Conservation (phyloP, 1,140 invertebrate species). For the Stegodyphus mimosarum region DNA sequence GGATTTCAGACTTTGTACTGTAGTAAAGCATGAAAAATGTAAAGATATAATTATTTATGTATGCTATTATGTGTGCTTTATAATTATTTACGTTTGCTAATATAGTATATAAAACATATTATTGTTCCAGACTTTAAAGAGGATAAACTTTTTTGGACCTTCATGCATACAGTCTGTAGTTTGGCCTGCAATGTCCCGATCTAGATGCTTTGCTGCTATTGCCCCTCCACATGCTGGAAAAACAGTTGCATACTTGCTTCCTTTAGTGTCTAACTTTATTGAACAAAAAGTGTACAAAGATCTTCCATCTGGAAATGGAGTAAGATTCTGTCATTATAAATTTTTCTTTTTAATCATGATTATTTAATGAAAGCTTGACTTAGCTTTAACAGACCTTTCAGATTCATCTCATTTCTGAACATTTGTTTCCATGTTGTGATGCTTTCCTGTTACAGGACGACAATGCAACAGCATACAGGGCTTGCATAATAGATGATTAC, state of each 20-base stretch:
- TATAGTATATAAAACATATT: too few relatives aligned
- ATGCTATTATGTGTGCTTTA: too few relatives aligned
- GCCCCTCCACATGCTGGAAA: conserved; percentile 54
- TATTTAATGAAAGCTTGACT: background rate
- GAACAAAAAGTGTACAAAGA: background rate
- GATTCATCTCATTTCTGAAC: too few relatives aligned
- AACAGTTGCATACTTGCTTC: conserved; percentile 38
- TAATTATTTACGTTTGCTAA: background rate
- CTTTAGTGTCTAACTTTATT: conserved; percentile 16
- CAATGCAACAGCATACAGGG: too few relatives aligned
- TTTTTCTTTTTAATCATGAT: background rate
- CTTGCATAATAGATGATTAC: too few relatives aligned
- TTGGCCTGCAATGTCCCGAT: conserved; percentile 36
- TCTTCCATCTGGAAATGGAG: conserved; percentile 11
- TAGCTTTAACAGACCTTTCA: too few relatives aligned
- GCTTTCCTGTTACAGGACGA: too few relatives aligned
- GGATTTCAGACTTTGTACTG: too few relatives aligned
- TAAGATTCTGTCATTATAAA: conserved; percentile 1
- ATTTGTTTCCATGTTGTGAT: too few relatives aligned
- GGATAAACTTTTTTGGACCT: conserved; percentile 17
- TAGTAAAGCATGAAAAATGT: too few relatives aligned
- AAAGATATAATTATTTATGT: too few relatives aligned
- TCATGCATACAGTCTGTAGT: conserved; percentile 47
- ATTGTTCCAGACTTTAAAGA: conserved; percentile 15
- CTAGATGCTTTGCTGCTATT: conserved; percentile 12